A percentile compares a stretch with the other conserved stretches of the same genome.
phyloP scores from a whole-genome alignment of 2,113 vertebrate species.

The Chiloscyllium plagiosum region DNA sequence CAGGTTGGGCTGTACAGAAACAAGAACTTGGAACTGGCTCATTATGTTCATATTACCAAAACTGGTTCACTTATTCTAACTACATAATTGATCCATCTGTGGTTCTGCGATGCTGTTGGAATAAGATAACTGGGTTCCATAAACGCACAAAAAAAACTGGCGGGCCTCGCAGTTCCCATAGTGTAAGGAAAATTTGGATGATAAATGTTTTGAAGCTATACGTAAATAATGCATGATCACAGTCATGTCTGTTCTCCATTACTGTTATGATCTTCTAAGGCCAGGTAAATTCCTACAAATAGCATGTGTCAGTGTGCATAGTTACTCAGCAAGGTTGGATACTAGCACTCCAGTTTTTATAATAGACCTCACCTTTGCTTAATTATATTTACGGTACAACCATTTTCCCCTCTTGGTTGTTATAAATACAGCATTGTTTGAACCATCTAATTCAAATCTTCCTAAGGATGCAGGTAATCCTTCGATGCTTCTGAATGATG shows the following conservation, averaged over 20 bases:
- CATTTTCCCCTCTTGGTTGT: background rate
- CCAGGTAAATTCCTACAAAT: background rate
- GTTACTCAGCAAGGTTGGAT: background rate
- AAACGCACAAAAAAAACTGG: background rate
- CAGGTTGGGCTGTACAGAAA: background rate
- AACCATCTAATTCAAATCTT: background rate
- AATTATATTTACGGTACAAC: background rate
- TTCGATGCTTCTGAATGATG: background rate
- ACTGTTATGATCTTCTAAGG: background rate
- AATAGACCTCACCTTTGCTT: background rate
- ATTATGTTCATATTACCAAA: background rate
- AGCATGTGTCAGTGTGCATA: background rate
- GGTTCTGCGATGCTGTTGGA: background rate
- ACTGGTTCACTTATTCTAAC: background rate
- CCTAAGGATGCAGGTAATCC: background rate
- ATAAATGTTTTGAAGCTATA: background rate
- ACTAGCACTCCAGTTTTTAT: slow-evolving; percentile 13
- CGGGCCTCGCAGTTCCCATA: background rate
- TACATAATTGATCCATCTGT: background rate
- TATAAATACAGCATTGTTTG: background rate
- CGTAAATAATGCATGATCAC: background rate
- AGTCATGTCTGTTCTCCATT: background rate
- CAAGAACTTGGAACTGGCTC: background rate
- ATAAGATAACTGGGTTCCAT: background rate
- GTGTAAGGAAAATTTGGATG: background rate